Conservation (phyloP, 2,113 vertebrate species). For the Regulus satrapa region DNA sequence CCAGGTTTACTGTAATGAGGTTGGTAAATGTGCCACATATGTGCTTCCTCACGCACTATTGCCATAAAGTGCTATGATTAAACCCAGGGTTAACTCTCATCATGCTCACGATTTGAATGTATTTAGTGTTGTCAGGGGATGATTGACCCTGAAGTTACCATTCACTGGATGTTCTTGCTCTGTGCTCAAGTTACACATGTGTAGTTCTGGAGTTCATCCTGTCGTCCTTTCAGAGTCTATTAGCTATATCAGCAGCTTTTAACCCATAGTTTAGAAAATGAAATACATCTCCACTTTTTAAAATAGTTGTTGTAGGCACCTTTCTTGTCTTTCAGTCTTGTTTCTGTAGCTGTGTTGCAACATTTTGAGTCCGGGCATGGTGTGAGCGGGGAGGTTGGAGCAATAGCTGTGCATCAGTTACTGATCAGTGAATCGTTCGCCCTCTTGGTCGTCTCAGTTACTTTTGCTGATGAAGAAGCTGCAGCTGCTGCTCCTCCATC, state of each 20-base stretch:
- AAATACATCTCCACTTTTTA: neutral
- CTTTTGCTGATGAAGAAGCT: neutral
- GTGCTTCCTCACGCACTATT: neutral
- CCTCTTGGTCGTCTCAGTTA: neutral
- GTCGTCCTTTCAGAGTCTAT: neutral
- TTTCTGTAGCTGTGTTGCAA: neutral
- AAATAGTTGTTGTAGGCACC: neutral
- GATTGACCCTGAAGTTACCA: neutral
- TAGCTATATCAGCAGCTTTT: neutral
- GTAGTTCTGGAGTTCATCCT: neutral
- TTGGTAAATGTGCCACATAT: neutral
- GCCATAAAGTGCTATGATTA: too few species aligned
- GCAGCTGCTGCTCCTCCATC: neutral
- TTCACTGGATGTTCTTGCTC: neutral
- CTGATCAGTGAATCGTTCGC: neutral
- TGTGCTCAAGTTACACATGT: rapidly evolving
- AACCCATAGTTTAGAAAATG: neutral
- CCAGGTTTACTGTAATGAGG: neutral
- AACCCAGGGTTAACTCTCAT: neutral
- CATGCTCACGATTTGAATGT: rapidly evolving
- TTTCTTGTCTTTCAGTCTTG: neutral
- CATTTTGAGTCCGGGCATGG: neutral
- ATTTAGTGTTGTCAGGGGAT: neutral
- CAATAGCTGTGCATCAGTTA: neutral
- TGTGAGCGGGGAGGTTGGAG: neutral